Percentiles rank a stretch among this genome's conserved stretches.
phyloP scores from a whole-genome alignment of 2,888 invertebrate species.

The Pandemis corylana region DNA sequence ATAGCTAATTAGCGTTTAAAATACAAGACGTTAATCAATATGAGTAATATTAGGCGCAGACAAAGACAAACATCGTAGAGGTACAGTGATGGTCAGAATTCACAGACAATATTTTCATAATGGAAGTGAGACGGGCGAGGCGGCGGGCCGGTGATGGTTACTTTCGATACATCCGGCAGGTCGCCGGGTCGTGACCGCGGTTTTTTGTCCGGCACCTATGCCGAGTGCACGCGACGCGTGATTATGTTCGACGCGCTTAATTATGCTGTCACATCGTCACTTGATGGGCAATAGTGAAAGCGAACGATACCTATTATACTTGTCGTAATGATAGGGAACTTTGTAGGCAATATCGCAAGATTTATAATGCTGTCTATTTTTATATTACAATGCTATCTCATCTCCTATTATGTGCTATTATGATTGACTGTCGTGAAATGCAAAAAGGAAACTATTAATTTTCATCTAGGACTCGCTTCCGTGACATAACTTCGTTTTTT shows the following conservation, averaged over 20 bases:
- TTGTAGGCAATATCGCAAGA: slow-evolving; percentile 37
- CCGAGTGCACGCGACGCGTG: slow-evolving; percentile 72
- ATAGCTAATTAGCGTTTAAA: slow-evolving; percentile 20
- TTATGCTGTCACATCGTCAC: slow-evolving; percentile 83
- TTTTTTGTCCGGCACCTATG: slow-evolving; percentile 67
- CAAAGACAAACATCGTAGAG: slow-evolving; percentile 30
- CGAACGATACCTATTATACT: slow-evolving; percentile 67
- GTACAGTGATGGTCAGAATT: slow-evolving; percentile 26
- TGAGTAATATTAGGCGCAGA: slow-evolving; percentile 13
- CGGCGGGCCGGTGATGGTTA: slow-evolving; percentile 62
- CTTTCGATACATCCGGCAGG: slow-evolving; percentile 83
- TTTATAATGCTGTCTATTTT: slow-evolving; percentile 37
- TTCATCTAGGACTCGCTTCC: background rate
- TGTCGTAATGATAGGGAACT: slow-evolving; percentile 64
- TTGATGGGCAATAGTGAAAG: slow-evolving; percentile 81
- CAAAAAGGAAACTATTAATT: slow-evolving; percentile 19
- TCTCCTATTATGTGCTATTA: slow-evolving; percentile 22
- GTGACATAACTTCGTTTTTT: background rate
- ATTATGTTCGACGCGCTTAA: slow-evolving; percentile 81
- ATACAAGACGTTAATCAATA: slow-evolving; percentile 13
- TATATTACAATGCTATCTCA: slow-evolving; percentile 36
- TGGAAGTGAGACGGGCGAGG: slow-evolving; percentile 22
- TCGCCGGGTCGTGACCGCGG: slow-evolving; percentile 78
- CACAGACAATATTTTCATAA: slow-evolving; percentile 41
- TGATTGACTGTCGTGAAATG: slow-evolving; percentile 29